Percentiles rank a stretch among this genome's conserved stretches.
Conservation (phyloP, 2,888 invertebrate genomes). For the Harpalus rufipes region DNA sequence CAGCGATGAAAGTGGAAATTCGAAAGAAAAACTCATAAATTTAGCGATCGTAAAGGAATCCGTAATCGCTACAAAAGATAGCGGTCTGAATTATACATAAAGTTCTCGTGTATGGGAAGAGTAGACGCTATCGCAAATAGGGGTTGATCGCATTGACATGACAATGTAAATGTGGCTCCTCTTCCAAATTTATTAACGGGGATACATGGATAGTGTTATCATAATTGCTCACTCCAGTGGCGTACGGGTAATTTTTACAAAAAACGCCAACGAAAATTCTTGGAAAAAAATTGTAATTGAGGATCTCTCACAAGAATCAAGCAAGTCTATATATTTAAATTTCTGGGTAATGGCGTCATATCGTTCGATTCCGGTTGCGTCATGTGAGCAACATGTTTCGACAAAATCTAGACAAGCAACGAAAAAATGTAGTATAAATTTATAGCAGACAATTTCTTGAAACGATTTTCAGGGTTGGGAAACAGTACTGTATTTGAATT, state of each 20-base stretch:
- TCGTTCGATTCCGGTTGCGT: too few relatives aligned
- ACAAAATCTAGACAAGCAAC: too few relatives aligned
- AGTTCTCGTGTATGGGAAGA: constrained; percentile 44
- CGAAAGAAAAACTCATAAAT: constrained; percentile 58
- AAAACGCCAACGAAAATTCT: neutral
- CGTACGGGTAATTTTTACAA: constrained; percentile 6
- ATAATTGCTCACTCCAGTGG: constrained; percentile 49
- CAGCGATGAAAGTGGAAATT: constrained; percentile 51
- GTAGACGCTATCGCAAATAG: constrained; percentile 52
- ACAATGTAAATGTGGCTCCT: constrained; percentile 39
- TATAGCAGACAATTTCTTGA: too few relatives aligned
- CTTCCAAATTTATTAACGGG: constrained; percentile 40
- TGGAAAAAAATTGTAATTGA: neutral
- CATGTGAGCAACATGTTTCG: too few relatives aligned
- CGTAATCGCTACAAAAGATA: constrained; percentile 43
- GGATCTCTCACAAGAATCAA: too few relatives aligned
- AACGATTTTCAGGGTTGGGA: too few relatives aligned
- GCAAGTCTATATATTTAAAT: too few relatives aligned
- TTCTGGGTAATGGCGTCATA: too few relatives aligned
- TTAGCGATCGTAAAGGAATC: constrained; percentile 52
- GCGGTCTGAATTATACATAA: constrained; percentile 58
- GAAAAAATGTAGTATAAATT: too few relatives aligned
- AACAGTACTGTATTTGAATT: too few relatives aligned
- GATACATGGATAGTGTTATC: constrained; percentile 47
- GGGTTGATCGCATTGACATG: constrained; percentile 56